These are phyloP conservation scores for Zingel zingel DNA, from an alignment of 2,113 vertebrate genomes.

Conservation along the genomic window DNA sequence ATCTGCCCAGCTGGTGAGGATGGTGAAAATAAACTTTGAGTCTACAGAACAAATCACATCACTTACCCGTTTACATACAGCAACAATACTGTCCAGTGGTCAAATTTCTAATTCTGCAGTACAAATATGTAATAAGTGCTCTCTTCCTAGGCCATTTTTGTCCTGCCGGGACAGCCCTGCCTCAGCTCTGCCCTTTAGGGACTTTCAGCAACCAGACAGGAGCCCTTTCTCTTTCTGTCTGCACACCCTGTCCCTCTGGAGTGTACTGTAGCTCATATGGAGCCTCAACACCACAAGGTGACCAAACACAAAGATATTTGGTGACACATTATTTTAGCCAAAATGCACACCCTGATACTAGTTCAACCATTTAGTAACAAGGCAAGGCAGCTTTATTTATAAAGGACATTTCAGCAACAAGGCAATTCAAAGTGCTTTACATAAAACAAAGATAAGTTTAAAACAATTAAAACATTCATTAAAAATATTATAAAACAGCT, in stretches of 20 bases:
- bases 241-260: slow-evolving; percentile 88
- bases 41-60: not conserved
- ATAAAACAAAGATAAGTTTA: no score
- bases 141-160: slow-evolving; percentile 87
- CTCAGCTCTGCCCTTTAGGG: slow-evolving; percentile 87
- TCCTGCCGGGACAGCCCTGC: slow-evolving; percentile 76
- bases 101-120: not conserved
- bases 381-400: no score
- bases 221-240: slow-evolving; percentile 79
- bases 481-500: no score
- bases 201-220: slow-evolving; percentile 84
- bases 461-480: no score
- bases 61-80: not conserved
- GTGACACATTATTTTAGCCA: not conserved
- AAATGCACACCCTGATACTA: not conserved
- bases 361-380: not conserved
- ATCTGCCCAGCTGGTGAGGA: slow-evolving; percentile 88
- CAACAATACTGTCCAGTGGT: not conserved
- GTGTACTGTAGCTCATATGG: slow-evolving; percentile 87
- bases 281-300: slow-evolving; percentile 88
- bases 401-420: no score
- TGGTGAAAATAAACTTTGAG: not conserved
- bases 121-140: slow-evolving; percentile 3
- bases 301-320: not conserved
- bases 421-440: no score